phyloP scores from a whole-genome alignment of 2,113 vertebrate species.

The Promerops cafer region DNA sequence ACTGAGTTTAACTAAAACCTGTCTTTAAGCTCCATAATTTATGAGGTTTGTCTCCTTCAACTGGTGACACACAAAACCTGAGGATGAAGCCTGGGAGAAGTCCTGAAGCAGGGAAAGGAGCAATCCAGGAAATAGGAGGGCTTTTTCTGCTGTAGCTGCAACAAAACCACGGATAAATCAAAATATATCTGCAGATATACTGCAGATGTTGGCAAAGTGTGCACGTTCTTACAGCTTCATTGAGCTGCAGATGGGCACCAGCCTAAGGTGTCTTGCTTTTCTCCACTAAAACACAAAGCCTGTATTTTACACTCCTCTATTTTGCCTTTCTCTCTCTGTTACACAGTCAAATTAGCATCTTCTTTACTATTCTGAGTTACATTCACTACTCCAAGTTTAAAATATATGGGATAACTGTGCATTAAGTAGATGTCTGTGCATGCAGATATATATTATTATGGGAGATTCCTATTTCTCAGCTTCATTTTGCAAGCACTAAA shows the following conservation, averaged over 20 bases:
- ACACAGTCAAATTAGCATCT: not conserved
- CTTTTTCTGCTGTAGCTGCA: not conserved
- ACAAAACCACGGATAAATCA: not conserved
- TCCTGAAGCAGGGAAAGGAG: not conserved
- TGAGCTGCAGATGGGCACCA: not conserved
- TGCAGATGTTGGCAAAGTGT: not conserved
- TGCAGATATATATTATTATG: not conserved
- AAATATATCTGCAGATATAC: not conserved
- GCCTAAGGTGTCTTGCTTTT: not conserved
- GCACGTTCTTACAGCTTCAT: fast-evolving
- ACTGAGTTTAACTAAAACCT: not conserved
- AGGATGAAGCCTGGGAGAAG: not conserved
- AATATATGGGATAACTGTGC: not conserved
- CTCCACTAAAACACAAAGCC: not conserved
- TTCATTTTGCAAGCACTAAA: not conserved
- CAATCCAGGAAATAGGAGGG: not conserved
- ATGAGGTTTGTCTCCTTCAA: not conserved
- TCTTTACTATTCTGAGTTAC: not conserved
- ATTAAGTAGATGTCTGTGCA: not conserved
- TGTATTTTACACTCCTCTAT: not conserved
- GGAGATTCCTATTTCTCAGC: not conserved
- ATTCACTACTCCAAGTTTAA: not conserved
- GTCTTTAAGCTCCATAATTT: not conserved
- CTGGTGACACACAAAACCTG: not conserved
- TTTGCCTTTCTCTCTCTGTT: not conserved